Conservation (phyloP, 1,140 invertebrate genomes). For the Lasioglossum baleicum region DNA sequence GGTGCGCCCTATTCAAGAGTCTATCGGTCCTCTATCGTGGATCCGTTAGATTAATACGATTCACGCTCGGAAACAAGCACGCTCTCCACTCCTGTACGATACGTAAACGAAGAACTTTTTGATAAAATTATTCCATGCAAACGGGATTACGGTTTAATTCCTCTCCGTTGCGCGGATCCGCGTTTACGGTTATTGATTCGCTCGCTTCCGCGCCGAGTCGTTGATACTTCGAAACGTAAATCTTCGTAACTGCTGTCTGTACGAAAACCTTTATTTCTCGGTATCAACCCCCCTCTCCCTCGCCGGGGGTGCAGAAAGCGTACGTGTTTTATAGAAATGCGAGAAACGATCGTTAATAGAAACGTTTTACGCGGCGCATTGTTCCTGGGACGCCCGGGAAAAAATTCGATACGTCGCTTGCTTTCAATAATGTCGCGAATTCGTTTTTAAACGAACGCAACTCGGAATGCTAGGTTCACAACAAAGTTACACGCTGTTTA, state of each 20-base stretch:
- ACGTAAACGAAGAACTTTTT: constrained; percentile 4
- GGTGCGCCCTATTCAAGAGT: neutral
- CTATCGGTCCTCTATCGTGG: neutral
- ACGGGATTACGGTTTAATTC: constrained; percentile 22
- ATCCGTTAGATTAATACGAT: neutral
- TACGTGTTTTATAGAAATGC: neutral
- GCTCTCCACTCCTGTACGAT: too few relatives aligned
- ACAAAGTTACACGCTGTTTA: too few relatives aligned
- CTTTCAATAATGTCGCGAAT: too few relatives aligned
- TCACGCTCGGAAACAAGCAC: neutral
- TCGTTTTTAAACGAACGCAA: too few relatives aligned
- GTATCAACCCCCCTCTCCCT: neutral
- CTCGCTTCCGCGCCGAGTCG: neutral
- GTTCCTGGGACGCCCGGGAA: too few relatives aligned
- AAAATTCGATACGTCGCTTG: too few relatives aligned
- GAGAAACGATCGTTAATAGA: too few relatives aligned
- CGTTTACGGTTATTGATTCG: neutral
- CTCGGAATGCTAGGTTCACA: too few relatives aligned
- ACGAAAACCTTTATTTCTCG: neutral
- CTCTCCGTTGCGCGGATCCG: constrained; percentile 19
- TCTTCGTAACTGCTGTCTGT: neutral
- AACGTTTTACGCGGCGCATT: too few relatives aligned
- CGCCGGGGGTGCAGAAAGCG: too few relatives aligned
- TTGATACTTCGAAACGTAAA: neutral
- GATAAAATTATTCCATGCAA: neutral